Evolutionary conservation across 2,113 vertebrate genomes (phyloP), one percentile per base, ranked within the genome.

Genomic region (Dipodomys spectabilis): DNA sequence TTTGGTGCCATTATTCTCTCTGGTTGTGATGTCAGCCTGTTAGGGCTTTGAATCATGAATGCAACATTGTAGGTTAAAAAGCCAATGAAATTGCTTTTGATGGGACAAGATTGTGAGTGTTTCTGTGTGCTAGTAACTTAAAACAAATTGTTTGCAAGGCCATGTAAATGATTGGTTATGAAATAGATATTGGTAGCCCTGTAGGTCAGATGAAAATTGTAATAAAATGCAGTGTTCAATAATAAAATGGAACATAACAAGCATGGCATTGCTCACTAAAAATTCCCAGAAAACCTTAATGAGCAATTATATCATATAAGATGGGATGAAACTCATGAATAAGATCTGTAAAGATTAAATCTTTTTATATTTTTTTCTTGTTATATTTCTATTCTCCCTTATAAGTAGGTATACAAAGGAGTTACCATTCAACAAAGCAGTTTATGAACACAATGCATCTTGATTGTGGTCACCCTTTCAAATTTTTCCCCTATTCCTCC

Each of bases 1-100:
- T 88, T 39, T 93, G 93, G 92, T 94, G 82, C 0, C 30, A 95
- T 97, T 90, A 83, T 95, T 96, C 45, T 96, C 92, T 96, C 95
- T 95, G 71, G 82, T 90, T 60, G 22, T 86, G 79, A 86, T 95
- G 65, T 84, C 89, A 90, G 95, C 18, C 77, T 62, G 32, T 73
- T 71, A 88, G 96, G 64, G n/a, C 39, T 87, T 82, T 75, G 86
- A 92, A 82, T 86, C 67, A 44, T 39, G 16, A 85, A 32, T 25
- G 12, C 13, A 80, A 19, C 8, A n/a, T 80, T 65, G 8, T 28
- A 82, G 75, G 32, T 53, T 92, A 72, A 83, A 79, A 82, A 83
- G 62, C 39, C 53, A 90, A 67, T 20, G 35, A 71, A 83, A 92
- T 39, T 86, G 27, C 28, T 75, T 88, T 62, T 1, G 44, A 53